Evolutionary conservation across 2,888 invertebrate species (phyloP).

Genomic region (Steinernema hermaphroditum): DNA sequence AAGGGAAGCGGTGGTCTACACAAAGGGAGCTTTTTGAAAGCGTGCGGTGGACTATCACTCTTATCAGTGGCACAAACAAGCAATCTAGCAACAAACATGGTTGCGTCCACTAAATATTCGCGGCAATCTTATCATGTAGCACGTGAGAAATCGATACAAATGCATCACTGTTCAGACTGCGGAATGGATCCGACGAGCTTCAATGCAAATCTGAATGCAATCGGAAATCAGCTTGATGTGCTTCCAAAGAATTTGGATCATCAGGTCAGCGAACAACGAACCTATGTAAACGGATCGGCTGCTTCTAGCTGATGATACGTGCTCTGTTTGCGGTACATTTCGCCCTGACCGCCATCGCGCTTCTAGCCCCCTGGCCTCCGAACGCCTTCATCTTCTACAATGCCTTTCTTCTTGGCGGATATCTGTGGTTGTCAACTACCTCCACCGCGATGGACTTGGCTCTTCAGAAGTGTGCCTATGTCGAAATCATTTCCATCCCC

Average conservation of each 20-base stretch:
- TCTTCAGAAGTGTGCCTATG: conserved; percentile 10
- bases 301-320: conserved; percentile 18
- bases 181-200: neutral
- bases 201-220: neutral
- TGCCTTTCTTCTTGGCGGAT: conserved; percentile 1
- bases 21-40: too few species aligned
- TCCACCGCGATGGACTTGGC: conserved; percentile 6
- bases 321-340: neutral
- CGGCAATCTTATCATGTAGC: conserved; percentile 4
- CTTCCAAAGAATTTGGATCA: neutral
- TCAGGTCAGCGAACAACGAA: neutral
- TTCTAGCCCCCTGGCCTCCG: conserved; percentile 10
- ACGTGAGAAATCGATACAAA: neutral
- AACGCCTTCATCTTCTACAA: conserved; percentile 14
- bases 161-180: neutral
- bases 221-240: conserved; percentile 7
- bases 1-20: too few species aligned
- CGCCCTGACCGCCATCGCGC: conserved; percentile 8
- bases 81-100: conserved; percentile 3
- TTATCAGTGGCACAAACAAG: neutral
- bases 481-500: conserved; percentile 1
- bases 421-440: neutral
- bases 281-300: neutral
- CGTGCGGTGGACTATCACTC: neutral
- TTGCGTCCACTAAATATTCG: neutral